Base-by-base conservation (phyloP, 2,113 vertebrate genomes). In the Megaptera novaeangliae region DNA sequence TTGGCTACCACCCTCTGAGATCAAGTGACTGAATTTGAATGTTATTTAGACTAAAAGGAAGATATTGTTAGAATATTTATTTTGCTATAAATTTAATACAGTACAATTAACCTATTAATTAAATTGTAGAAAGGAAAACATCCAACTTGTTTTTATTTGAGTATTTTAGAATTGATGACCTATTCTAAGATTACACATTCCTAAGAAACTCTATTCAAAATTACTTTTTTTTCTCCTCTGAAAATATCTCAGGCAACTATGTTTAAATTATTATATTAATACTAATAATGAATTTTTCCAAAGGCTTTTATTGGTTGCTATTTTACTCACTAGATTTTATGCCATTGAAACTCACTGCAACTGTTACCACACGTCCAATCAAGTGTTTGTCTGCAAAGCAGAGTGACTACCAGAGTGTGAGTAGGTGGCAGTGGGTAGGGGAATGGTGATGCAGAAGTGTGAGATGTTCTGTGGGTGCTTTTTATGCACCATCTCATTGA, bases 121-220 rank as follows among this genome's bases (percentile, higher is more conserved):
- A 74, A 89, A 94, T 90, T 52, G 5, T n/a, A 81, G n/a, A 74
- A 94, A 91, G 63, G 44, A 23, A 93, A 96, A 74, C 68, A 31
- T 49, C 20, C 71, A 25, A 49, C 23, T 78, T 25, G 9, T 74
- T 83, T 97, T 92, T 80, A 92, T 83, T 90, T 71, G 52, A 85
- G 59, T 78, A 57, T 27, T 63, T 88, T 69, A 75, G 13, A 83
- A 74, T 41, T 80, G 44, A 77, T 94, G 31, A 49, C 74, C 29
- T 83, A 39, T n/a, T 84, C n/a, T 36, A 72, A 83, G 46, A 77
- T 55, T 83, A 64, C 39, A 49, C 25, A 44, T 92, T 61, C 34
- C 20, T 77, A 77, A 25, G 14, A 88, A 81, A 95, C 34, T 86
- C 25, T 34, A 89, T n/a, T 61, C 44, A 71, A 77, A 66, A 68